phyloP scores from a whole-genome alignment of 2,797 vertebrate genomes.

The Platyrinchus mystaceus region DNA sequence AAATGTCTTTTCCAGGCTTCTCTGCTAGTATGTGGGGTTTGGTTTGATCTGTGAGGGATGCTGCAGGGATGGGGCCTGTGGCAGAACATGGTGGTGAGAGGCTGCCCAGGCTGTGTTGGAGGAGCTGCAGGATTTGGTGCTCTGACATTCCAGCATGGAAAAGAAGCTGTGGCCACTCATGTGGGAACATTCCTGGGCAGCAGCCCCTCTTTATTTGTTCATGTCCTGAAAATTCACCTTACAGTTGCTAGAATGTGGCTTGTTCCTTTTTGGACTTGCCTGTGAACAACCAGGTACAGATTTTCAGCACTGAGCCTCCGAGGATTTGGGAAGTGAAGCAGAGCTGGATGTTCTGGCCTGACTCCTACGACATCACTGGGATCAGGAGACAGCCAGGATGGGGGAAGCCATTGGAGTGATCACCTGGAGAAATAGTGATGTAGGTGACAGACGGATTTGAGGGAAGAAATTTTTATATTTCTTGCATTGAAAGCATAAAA shows the following conservation, averaged over 20 bases:
- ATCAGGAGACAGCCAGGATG: not conserved
- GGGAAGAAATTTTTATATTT: not conserved
- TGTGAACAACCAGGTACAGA: accelerated
- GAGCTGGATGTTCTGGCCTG: not conserved
- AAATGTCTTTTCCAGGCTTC: not conserved
- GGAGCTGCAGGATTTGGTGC: not conserved
- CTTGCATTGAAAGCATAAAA: not conserved
- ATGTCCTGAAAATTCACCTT: not conserved
- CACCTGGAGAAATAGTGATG: not conserved
- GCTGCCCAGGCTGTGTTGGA: not conserved
- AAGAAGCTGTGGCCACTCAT: not conserved
- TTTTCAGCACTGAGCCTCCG: not conserved
- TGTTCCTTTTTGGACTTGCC: not conserved
- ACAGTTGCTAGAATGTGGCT: not conserved
- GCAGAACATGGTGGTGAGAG: not conserved
- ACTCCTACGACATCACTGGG: accelerated
- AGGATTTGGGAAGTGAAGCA: not conserved
- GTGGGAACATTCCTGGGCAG: not conserved
- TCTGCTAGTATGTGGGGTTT: not conserved
- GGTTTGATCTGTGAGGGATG: not conserved
- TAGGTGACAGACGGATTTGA: not conserved
- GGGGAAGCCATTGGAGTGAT: accelerated
- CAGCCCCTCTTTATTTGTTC: not conserved
- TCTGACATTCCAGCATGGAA: not conserved
- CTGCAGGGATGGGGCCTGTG: not conserved